Conservation (phyloP, 2,113 vertebrate species). For the Columba livia region DNA sequence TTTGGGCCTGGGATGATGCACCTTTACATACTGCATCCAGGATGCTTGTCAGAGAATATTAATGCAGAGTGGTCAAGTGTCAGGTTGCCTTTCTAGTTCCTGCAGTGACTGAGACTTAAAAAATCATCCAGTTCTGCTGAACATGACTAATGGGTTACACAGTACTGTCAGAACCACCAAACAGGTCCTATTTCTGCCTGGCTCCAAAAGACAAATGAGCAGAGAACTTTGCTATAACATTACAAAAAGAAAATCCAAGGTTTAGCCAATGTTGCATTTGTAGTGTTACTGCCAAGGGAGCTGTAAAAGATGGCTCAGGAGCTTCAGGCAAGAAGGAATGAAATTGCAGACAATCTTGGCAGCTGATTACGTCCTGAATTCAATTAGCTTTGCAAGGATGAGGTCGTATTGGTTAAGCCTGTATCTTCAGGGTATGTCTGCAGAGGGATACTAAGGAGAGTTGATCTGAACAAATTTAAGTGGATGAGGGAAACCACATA, state of each 20-base stretch:
- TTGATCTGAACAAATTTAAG: neutral
- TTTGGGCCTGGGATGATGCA: neutral
- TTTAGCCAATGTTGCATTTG: neutral
- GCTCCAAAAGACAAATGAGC: neutral
- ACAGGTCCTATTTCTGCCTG: neutral
- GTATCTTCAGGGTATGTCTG: neutral
- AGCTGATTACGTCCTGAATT: conserved; percentile 27
- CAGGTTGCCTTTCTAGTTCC: neutral
- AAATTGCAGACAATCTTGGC: conserved; percentile 21
- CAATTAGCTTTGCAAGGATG: conserved; percentile 5
- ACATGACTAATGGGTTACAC: fast-evolving
- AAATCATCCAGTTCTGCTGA: neutral
- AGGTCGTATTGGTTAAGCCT: neutral
- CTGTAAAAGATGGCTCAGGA: conserved; percentile 9
- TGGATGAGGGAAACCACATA: neutral
- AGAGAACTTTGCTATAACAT: neutral
- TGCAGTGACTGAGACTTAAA: neutral
- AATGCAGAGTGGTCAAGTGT: neutral
- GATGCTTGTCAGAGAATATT: neutral
- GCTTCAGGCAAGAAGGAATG: conserved; percentile 29
- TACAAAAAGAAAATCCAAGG: neutral
- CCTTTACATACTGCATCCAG: neutral
- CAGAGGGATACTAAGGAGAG: neutral
- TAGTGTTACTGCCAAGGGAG: neutral
- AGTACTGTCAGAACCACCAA: neutral